phyloP scores from a whole-genome alignment of 2,888 invertebrate species.

The Dermolepida albohirtum region DNA sequence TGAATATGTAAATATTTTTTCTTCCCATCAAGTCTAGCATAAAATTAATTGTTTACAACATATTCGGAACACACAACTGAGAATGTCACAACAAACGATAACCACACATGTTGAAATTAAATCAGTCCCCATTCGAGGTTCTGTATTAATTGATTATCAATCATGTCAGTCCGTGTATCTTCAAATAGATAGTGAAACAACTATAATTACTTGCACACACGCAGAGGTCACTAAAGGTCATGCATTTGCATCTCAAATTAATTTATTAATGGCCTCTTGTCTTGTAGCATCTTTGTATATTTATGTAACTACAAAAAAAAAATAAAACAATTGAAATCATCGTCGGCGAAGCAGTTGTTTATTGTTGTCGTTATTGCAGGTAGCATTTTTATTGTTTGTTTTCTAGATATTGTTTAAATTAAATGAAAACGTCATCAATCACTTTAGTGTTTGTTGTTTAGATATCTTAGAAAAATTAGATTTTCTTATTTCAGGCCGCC shows the following conservation, averaged over 20 bases:
- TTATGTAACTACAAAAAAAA: neutral
- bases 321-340: neutral
- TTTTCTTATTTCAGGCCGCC: conserved; percentile 73
- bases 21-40: conserved; percentile 12
- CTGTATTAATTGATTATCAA: conserved; percentile 30
- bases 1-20: conserved; percentile 6
- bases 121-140: conserved; percentile 2
- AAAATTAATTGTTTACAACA: conserved; percentile 30
- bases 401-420: neutral
- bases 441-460: conserved; percentile 3
- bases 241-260: conserved; percentile 24
- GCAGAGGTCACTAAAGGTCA: conserved; percentile 18
- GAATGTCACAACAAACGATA: conserved; percentile 34
- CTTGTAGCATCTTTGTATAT: neutral
- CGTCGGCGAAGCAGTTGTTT: conserved; percentile 3
- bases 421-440: conserved; percentile 25
- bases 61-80: conserved; percentile 11
- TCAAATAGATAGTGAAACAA: conserved; percentile 16
- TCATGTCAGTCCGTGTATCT: conserved; percentile 5
- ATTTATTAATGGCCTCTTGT: conserved; percentile 22
- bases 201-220: conserved; percentile 15
- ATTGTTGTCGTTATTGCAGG: conserved; percentile 9
- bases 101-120: conserved; percentile 14
- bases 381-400: conserved; percentile 9
- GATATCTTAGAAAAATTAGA: neutral